Evolutionary conservation across 2,797 vertebrate species (phyloP).

Genomic region (Danio aesculapii): DNA sequence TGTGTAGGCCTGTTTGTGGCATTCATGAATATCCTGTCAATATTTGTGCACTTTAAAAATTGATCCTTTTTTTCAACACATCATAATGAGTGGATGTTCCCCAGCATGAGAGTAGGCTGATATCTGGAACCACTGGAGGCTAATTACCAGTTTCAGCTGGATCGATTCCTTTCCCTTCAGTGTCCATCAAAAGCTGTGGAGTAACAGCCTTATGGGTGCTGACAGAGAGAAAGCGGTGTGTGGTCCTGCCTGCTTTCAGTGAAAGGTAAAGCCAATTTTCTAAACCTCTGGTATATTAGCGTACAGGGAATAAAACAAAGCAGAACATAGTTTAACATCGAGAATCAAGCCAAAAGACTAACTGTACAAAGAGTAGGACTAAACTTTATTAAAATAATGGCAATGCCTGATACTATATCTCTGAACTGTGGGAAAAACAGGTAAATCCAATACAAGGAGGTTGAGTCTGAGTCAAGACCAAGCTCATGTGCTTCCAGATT

Average conservation of each 20-base stretch:
- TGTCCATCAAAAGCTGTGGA: conserved; percentile 9
- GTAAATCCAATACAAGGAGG: background rate
- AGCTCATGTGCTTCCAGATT: background rate
- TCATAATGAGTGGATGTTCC: conserved; percentile 19
- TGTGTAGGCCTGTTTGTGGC: background rate
- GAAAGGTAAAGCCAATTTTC: background rate
- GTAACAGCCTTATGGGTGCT: background rate
- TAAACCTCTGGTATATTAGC: background rate
- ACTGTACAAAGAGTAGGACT: background rate
- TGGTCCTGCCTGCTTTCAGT: background rate
- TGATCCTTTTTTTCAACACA: background rate
- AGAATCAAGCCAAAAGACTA: background rate
- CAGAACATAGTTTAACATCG: background rate
- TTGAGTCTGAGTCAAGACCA: background rate
- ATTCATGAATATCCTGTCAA: conserved; percentile 9
- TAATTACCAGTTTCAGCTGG: conserved; percentile 32
- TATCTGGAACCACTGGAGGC: conserved; percentile 25
- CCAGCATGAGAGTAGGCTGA: conserved; percentile 10
- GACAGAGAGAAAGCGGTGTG: background rate
- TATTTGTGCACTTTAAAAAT: conserved; percentile 21
- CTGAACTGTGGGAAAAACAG: background rate
- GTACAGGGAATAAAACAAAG: background rate
- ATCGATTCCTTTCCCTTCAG: background rate
- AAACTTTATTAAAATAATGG: background rate
- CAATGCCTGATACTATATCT: background rate